Evolutionary conservation across 2,888 invertebrate species (phyloP), one percentile per base, ranked within the genome.

Genomic region (Orchesellides sinensis): DNA sequence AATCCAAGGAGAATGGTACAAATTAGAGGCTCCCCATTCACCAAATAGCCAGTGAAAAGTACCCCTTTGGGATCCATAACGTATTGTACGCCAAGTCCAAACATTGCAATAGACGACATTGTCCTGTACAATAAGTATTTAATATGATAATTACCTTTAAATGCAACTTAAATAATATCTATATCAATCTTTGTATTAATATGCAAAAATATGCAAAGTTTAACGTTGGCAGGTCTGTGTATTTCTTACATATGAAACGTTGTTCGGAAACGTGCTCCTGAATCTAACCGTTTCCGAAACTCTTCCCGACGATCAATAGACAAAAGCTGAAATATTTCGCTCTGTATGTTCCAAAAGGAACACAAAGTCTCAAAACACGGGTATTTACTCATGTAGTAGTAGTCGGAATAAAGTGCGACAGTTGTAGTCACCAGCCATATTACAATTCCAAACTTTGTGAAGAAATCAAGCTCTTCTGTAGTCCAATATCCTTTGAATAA

Each of bases 301-400:
- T 25, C 29, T 5, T 59, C 47, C 32, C 47, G 10, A 2, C 69
- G 47, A 12, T 32, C 23, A 45, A 32, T 61, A 6, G 68, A 66
- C 12, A 66, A 40, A 2, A 5, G 23, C 0, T 47, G 21, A 17
- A 40, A 77, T 23, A 77, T 77, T 47, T 77, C 77, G 49, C 59
- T 77, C 27, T 77, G 77, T 47, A 77, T 19, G 40, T 77, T 61
- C 77, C 77, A 77, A 59, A 77, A 77, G 2, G 77, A 23, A 25
- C 77, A 77, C 0, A 77, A 25, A 0, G 56, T 40, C 45, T 77
- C 77, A 23, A 77, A 77, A 8, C 29, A 59, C 23, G 77, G 77
- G 25, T 77, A 77, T 21, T 35, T 68, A 5, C 29, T 45, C 59
- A 49, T 32, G 61, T 68, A 77, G 47, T 77, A 77, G 12, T 49